These are phyloP conservation scores for Orientallactaga bullata DNA, from an alignment of 2,113 vertebrate species.

Conservation along the genomic window DNA sequence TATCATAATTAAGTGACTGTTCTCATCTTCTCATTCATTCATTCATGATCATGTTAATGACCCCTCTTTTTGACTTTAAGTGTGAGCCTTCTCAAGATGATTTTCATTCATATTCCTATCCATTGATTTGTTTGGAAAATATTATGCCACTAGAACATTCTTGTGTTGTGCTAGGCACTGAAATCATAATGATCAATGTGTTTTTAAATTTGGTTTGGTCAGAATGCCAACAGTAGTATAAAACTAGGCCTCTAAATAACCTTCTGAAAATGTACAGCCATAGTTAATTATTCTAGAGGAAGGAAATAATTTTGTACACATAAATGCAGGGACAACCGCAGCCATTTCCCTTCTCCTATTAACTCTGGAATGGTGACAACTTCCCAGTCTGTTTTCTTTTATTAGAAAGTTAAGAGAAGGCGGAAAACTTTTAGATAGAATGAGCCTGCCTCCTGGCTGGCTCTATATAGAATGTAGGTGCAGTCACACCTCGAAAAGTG, in stretches of 20 bases:
- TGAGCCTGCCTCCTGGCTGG: fast-evolving
- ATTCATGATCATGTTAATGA: background rate
- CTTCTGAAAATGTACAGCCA: slow-evolving; percentile 14
- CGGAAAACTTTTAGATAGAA: background rate
- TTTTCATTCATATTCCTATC: slow-evolving; percentile 17
- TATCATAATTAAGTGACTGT: background rate
- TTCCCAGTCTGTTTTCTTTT: background rate
- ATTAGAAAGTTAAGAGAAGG: slow-evolving; percentile 1
- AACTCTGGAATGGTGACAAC: background rate
- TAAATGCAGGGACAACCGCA: background rate
- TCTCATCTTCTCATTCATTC: background rate
- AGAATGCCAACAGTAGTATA: background rate
- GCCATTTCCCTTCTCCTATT: background rate
- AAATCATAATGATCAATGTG: slow-evolving; percentile 46
- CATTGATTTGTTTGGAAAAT: slow-evolving; percentile 43
- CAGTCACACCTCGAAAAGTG: background rate
- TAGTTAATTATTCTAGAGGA: slow-evolving; percentile 28
- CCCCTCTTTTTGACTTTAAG: background rate
- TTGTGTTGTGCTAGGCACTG: background rate
- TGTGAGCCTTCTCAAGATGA: background rate
- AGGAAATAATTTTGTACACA: slow-evolving; percentile 47
- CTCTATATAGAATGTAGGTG: background rate
- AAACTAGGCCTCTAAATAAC: slow-evolving; percentile 33
- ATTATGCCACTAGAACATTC: slow-evolving; percentile 42
- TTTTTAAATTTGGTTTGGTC: slow-evolving; percentile 1